Evolutionary conservation across 2,113 vertebrate genomes (phyloP).

Genomic region (Larimichthys polyactis): DNA sequence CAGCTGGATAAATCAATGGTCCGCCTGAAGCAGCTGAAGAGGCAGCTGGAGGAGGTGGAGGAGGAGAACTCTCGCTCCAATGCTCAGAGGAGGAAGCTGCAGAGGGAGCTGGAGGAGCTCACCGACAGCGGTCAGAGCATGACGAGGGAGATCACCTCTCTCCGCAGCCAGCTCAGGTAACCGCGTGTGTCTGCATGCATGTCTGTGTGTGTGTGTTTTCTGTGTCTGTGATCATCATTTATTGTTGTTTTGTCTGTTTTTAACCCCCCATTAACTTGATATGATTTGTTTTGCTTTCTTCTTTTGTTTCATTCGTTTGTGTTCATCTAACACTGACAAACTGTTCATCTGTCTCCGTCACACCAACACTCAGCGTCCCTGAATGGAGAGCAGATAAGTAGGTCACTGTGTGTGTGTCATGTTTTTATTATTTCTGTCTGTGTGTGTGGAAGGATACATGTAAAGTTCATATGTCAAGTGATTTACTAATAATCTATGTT

Average conservation of each 20-base stretch:
- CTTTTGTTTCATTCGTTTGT: conserved; percentile 69
- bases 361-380: conserved; percentile 80
- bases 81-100: conserved; percentile 94
- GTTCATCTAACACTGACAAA: conserved; percentile 76
- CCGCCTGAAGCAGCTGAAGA: conserved; percentile 94
- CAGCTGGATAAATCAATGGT: conserved; percentile 88
- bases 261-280: conserved; percentile 61
- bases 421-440: background rate
- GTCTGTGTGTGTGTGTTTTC: background rate
- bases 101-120: conserved; percentile 94
- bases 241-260: conserved; percentile 52
- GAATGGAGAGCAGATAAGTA: conserved; percentile 85
- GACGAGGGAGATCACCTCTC: conserved; percentile 92
- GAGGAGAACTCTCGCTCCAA: conserved; percentile 97
- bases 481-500: background rate
- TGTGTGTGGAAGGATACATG: background rate
- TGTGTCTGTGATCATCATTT: conserved; percentile 19
- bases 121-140: conserved; percentile 92
- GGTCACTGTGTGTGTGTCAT: conserved; percentile 74
- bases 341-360: conserved; percentile 79
- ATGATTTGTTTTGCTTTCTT: conserved; percentile 68
- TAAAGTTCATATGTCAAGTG: background rate
- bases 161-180: conserved; percentile 97
- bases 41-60: conserved; percentile 97
- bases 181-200: background rate